Base-by-base conservation (phyloP, 2,113 vertebrate species). In the Aspiorhynchus laticeps region DNA sequence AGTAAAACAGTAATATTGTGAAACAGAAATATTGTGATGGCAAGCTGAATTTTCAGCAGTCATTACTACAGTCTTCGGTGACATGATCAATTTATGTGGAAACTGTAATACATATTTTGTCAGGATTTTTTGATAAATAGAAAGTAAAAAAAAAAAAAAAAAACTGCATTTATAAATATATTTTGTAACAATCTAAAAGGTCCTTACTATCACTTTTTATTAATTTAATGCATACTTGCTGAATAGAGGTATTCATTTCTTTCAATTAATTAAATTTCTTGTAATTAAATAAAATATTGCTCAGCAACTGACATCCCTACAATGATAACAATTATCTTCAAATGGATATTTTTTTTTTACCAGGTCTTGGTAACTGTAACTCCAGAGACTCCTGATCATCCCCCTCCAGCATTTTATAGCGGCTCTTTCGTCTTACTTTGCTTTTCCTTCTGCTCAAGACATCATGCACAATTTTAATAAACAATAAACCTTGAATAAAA, bases 401-500 rank as follows among this genome's bases (percentile, higher is more conserved):
- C 0, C 95, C 97, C 90, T 99, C 97, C 82, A 99, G 90, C 75
- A 99, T 98, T 94, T 97, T 99, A 91, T 99, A 99, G 85, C 96
- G 96, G 92, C 97, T 99, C 94, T 98, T 99, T 88, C 96, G 96
- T 90, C 97, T 97, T 69, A 95, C 94, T 95, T 97, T 98, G 87
- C 95, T 96, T 92, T 97, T 98, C 61, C 95, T 94, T 92, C 98
- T 99, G 85, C 12, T 19, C 76, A 51, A 56, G 19, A n/a, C 43
- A 67, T 17, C 11, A 86, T n/a, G 65, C 7, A 85, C 19, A 65
- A 21, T 4, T 26, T 24, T 53, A 85, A 8, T 85, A 15, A 77
- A 19, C 59, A 26, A 87, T 9, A 59, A 21, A 26, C 41, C 28
- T 33, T 31, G 79, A 77, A 85, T 31, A 26, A 15, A n/a, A 74